Conservation (phyloP, 2,797 vertebrate species). For the Malacoctenus gilli region DNA sequence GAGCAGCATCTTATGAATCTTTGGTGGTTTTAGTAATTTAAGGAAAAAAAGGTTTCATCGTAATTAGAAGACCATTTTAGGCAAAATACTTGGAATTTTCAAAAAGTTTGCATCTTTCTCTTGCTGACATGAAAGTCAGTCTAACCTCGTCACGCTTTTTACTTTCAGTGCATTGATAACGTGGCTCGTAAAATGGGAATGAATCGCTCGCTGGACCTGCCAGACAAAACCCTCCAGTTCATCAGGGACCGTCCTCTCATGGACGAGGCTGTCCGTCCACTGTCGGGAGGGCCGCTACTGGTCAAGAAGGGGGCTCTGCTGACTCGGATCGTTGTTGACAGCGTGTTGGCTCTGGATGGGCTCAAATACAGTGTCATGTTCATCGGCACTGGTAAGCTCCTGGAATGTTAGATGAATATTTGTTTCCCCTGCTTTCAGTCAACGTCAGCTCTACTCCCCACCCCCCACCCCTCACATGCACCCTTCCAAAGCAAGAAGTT, state of each 20-base stretch:
- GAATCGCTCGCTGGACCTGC: conserved; percentile 76
- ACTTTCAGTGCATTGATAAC: conserved; percentile 75
- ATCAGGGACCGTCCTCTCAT: conserved; percentile 80
- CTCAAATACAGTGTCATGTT: conserved; percentile 78
- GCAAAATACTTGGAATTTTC: too few species aligned
- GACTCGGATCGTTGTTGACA: conserved; percentile 78
- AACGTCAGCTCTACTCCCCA: too few species aligned
- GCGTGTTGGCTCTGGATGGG: conserved; percentile 70
- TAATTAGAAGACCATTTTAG: too few species aligned
- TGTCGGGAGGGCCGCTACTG: conserved; percentile 69
- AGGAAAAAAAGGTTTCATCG: neutral
- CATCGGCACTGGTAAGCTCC: conserved; percentile 79
- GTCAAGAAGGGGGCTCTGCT: conserved; percentile 73
- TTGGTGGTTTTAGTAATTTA: too few species aligned
- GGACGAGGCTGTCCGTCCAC: conserved; percentile 75
- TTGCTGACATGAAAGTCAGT: too few species aligned
- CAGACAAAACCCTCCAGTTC: conserved; percentile 83
- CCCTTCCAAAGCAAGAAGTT: too few species aligned
- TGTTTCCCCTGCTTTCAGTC: too few species aligned
- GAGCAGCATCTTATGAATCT: too few species aligned
- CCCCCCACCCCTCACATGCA: too few species aligned
- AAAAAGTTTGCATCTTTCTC: too few species aligned
- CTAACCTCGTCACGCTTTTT: too few species aligned
- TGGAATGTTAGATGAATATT: neutral
- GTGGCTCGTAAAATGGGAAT: conserved; percentile 67